Conservation (phyloP, 2,888 invertebrate species). For the Linyphia triangularis region DNA sequence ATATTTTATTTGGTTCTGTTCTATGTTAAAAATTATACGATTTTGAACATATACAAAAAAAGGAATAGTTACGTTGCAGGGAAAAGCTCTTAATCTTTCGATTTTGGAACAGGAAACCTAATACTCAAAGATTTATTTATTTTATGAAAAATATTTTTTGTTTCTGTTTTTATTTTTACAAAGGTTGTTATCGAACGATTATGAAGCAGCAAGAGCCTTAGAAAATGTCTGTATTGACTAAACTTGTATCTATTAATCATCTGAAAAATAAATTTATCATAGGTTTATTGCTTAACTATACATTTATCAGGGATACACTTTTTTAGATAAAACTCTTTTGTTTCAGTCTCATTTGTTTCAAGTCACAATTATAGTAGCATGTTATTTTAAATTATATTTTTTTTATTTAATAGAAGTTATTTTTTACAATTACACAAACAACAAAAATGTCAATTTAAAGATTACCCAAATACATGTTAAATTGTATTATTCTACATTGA, state of each 20-base stretch:
- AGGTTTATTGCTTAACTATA: background rate
- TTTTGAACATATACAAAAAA: too few species aligned
- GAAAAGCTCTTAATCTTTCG: slow-evolving; percentile 1
- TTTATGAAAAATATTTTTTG: slow-evolving; percentile 11
- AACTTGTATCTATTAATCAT: slow-evolving; percentile 41
- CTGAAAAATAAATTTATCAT: slow-evolving; percentile 2
- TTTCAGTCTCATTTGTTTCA: background rate
- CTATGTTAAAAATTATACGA: too few species aligned
- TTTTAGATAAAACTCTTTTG: background rate
- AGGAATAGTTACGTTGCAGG: background rate
- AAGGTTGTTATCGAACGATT: background rate
- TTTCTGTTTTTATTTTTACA: background rate
- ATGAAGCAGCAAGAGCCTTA: background rate
- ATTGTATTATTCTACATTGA: too few species aligned
- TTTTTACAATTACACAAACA: too few species aligned
- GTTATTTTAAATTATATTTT: too few species aligned
- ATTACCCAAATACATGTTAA: too few species aligned
- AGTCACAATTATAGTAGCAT: too few species aligned
- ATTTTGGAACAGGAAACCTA: slow-evolving; percentile 6
- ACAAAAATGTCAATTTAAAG: too few species aligned
- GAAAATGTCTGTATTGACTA: slow-evolving; percentile 37
- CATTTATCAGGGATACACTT: background rate
- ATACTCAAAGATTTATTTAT: slow-evolving; percentile 48
- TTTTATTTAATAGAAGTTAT: too few species aligned
- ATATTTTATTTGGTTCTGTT: too few species aligned